These are phyloP conservation scores for Pituophis catenifer DNA, from an alignment of 2,113 vertebrate genomes.

Conservation along the genomic window DNA sequence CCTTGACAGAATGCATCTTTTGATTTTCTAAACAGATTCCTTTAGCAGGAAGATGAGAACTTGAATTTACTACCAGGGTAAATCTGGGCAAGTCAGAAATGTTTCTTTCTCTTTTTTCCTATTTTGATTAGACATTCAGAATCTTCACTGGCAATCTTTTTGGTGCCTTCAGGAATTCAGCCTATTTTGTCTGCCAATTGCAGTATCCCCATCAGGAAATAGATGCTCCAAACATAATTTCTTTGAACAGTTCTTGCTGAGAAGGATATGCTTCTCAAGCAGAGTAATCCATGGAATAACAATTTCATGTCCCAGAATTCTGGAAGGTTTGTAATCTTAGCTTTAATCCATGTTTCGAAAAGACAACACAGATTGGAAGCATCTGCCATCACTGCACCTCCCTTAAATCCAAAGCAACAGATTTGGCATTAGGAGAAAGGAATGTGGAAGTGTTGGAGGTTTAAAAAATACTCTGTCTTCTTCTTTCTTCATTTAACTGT, in stretches of 20 bases:
- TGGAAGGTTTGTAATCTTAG: background rate
- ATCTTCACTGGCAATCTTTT: background rate
- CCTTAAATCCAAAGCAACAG: background rate
- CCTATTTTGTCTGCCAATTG: background rate
- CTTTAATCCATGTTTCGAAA: background rate
- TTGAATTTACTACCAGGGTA: background rate
- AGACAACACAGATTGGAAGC: background rate
- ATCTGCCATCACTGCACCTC: background rate
- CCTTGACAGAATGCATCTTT: background rate
- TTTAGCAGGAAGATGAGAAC: background rate
- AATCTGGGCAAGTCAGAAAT: background rate
- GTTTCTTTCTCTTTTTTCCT: background rate
- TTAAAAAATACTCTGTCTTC: background rate
- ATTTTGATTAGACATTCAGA: background rate
- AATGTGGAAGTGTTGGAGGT: background rate
- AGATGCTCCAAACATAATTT: background rate
- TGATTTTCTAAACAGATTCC: background rate
- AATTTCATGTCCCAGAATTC: background rate
- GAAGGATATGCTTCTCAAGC: background rate
- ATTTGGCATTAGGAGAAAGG: background rate
- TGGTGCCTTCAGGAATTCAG: background rate
- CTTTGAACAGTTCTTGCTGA: background rate
- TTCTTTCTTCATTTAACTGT: background rate
- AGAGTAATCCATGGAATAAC: background rate
- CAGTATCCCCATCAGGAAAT: background rate